phyloP scores from a whole-genome alignment of 2,113 vertebrate species.

The Syngnathus typhle region DNA sequence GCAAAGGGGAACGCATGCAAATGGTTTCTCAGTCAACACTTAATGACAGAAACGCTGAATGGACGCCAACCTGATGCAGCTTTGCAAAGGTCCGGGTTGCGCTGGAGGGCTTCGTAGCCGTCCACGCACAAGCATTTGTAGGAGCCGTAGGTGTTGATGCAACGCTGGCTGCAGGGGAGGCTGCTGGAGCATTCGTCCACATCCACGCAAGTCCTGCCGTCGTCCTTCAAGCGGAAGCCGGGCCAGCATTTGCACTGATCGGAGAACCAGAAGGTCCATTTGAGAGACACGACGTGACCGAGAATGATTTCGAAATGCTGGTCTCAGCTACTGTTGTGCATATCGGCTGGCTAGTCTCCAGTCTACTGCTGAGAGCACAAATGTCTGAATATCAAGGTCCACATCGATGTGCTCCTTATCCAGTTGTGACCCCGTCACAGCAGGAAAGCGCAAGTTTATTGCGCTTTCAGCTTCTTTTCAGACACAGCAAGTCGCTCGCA shows the following conservation, averaged over 20 bases:
- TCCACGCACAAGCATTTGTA: conserved; percentile 91
- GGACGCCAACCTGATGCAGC: conserved; percentile 81
- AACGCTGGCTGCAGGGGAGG: conserved; percentile 94
- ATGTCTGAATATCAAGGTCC: conserved; percentile 48
- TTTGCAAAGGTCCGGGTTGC: conserved; percentile 85
- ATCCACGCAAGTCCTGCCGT: conserved; percentile 92
- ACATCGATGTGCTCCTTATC: conserved; percentile 48
- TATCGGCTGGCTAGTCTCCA: conserved; percentile 51
- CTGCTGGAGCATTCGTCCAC: conserved; percentile 88
- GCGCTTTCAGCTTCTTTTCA: conserved; percentile 45
- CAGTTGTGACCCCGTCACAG: conserved; percentile 31
- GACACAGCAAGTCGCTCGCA: conserved; percentile 19
- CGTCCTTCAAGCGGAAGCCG: conserved; percentile 91
- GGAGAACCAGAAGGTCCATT: conserved; percentile 27
- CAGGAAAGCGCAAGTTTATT: conserved; percentile 28
- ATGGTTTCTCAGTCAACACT: neutral
- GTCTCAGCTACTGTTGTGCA: conserved; percentile 53
- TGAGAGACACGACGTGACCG: conserved; percentile 12
- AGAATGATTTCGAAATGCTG: conserved; percentile 49
- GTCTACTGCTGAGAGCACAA: conserved; percentile 49
- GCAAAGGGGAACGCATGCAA: conserved; percentile 31
- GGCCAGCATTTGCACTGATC: conserved; percentile 96
- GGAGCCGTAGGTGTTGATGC: conserved; percentile 94
- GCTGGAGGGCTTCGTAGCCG: conserved; percentile 84
- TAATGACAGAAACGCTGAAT: neutral